Conservation (phyloP, 92 coral and sea anemone genomes). For the Porites rus region DNA sequence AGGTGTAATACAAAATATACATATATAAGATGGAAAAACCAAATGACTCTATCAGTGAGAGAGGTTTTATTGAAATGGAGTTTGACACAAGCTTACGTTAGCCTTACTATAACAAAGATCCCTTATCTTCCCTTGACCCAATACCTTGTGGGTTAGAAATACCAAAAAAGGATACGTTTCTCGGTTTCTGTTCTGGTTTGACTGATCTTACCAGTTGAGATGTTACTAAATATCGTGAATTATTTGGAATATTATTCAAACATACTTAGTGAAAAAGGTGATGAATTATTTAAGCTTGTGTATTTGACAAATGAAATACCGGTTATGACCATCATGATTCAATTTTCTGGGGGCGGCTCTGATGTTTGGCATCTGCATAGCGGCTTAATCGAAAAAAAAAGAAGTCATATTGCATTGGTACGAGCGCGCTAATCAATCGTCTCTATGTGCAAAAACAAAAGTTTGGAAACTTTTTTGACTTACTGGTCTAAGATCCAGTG, state of each 20-base stretch:
- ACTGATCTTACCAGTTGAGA: too few species aligned
- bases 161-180: neutral
- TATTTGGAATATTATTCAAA: neutral
- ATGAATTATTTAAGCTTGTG: conserved; percentile 28
- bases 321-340: neutral
- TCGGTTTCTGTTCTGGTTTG: neutral
- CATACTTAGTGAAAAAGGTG: conserved; percentile 4
- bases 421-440: too few species aligned
- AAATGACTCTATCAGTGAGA: too few species aligned
- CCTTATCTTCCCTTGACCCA: conserved; percentile 22
- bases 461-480: too few species aligned
- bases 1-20: too few species aligned
- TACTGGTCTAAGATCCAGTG: neutral
- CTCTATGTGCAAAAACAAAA: neutral
- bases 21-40: too few species aligned
- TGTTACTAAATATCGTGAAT: too few species aligned
- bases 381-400: neutral
- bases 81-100: neutral
- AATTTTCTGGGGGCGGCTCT: neutral
- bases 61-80: too few species aligned
- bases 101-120: neutral
- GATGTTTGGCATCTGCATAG: neutral
- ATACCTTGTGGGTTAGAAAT: conserved; percentile 12
- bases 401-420: too few species aligned
- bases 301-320: conserved; percentile 9